These are phyloP conservation scores for Recurvirostra avosetta DNA, from an alignment of 2,113 vertebrate genomes.

Conservation along the genomic window DNA sequence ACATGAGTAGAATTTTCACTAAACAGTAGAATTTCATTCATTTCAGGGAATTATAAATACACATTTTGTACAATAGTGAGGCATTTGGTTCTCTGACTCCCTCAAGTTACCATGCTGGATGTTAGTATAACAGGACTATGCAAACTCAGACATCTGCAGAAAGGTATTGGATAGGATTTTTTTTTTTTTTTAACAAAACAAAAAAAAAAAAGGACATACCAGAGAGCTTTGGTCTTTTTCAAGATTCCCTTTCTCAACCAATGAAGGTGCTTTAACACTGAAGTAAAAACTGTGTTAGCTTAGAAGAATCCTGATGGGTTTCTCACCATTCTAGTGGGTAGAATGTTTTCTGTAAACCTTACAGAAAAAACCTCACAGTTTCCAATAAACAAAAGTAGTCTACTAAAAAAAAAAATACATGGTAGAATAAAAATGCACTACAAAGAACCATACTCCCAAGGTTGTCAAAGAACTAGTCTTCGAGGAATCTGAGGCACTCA, in stretches of 20 bases:
- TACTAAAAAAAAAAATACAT: background rate
- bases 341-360: constrained; percentile 49
- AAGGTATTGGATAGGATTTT: background rate
- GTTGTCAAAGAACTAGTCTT: constrained; percentile 15
- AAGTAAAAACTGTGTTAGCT: constrained; percentile 47
- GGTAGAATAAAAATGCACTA: constrained; percentile 19
- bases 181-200: background rate
- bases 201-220: background rate
- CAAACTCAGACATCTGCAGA: constrained; percentile 33
- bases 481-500: constrained; percentile 14
- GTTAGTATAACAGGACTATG: background rate
- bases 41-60: constrained; percentile 44
- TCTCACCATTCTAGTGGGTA: background rate
- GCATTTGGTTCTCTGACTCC: constrained; percentile 23
- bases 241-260: constrained; percentile 55
- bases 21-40: background rate
- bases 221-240: constrained; percentile 54
- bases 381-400: constrained; percentile 16
- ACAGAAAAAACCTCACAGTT: constrained; percentile 47
- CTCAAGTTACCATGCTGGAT: background rate
- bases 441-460: background rate
- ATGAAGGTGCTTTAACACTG: constrained; percentile 70
- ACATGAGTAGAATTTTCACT: background rate
- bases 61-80: constrained; percentile 26
- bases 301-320: constrained; percentile 31